phyloP scores from a whole-genome alignment of 2,113 vertebrate species.

The Herpetotheres cachinnans region DNA sequence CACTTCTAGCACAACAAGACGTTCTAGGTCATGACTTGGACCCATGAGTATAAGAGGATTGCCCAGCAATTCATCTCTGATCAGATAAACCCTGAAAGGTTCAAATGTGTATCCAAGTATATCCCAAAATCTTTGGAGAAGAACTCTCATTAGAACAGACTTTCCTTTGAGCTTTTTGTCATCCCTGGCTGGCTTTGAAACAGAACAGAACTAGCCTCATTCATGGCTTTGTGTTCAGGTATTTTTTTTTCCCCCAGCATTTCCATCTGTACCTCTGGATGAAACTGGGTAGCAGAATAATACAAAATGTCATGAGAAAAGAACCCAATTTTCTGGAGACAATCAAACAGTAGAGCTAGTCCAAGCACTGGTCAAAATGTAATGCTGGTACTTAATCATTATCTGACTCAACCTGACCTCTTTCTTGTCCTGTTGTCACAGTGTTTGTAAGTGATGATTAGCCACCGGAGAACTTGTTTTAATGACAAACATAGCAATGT shows the following conservation, averaged over 20 bases:
- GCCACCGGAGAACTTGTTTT: neutral
- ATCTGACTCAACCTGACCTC: neutral
- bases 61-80: neutral
- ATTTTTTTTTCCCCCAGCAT: neutral
- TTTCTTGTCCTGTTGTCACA: neutral
- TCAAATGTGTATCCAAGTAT: neutral
- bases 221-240: neutral
- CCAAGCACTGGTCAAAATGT: neutral
- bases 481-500: neutral
- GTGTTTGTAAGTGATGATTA: neutral
- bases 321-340: neutral
- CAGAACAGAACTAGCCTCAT: neutral
- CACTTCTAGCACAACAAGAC: neutral
- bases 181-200: conserved; percentile 1
- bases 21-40: neutral
- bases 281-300: neutral
- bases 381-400: neutral
- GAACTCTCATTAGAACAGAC: neutral
- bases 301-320: neutral
- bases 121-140: neutral
- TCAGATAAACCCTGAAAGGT: neutral
- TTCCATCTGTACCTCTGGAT: neutral
- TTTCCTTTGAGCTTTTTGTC: conserved; percentile 12
- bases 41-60: neutral
- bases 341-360: neutral